Evolutionary conservation across 1,140 invertebrate genomes (phyloP).

Genomic region (Drosophila santomea): DNA sequence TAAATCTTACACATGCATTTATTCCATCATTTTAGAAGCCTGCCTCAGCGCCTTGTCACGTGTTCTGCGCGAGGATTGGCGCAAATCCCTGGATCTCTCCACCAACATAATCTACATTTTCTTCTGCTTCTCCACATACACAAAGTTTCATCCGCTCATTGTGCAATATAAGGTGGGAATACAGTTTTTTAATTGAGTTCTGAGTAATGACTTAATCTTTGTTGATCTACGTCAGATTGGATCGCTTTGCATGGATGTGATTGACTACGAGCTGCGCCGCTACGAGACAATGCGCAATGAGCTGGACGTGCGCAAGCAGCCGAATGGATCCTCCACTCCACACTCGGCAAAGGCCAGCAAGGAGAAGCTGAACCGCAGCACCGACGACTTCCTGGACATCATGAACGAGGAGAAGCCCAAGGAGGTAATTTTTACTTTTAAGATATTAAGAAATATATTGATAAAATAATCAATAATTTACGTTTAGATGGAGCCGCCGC

Average conservation of each 20-base stretch:
- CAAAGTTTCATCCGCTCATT: slow-evolving; percentile 97
- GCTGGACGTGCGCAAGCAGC: slow-evolving; percentile 89
- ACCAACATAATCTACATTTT: slow-evolving; percentile 99
- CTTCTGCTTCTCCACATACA: slow-evolving; percentile 98
- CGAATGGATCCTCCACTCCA: slow-evolving; percentile 70
- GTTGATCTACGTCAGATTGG: slow-evolving; percentile 88
- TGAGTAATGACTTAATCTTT: no score
- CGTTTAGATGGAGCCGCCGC: slow-evolving; percentile 86
- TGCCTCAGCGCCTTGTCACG: slow-evolving; percentile 96
- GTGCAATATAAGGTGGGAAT: slow-evolving; percentile 92
- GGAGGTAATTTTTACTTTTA: slow-evolving; percentile 44
- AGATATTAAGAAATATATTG: no score
- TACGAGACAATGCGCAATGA: slow-evolving; percentile 97
- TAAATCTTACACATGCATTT: no score
- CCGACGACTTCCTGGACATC: slow-evolving; percentile 80
- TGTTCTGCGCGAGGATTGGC: slow-evolving; percentile 98
- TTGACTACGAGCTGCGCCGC: slow-evolving; percentile 96
- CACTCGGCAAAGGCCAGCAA: slow-evolving; percentile 76
- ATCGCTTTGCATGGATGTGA: slow-evolving; percentile 97
- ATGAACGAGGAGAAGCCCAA: slow-evolving; percentile 85
- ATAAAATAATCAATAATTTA: background rate
- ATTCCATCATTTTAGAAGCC: slow-evolving; percentile 89
- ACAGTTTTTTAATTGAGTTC: slow-evolving; percentile 81
- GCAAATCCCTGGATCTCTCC: slow-evolving; percentile 96
- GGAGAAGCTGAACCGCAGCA: slow-evolving; percentile 80